These are phyloP conservation scores for Oscheius myriophilus DNA, from an alignment of 2,888 invertebrate species.

Conservation along the genomic window DNA sequence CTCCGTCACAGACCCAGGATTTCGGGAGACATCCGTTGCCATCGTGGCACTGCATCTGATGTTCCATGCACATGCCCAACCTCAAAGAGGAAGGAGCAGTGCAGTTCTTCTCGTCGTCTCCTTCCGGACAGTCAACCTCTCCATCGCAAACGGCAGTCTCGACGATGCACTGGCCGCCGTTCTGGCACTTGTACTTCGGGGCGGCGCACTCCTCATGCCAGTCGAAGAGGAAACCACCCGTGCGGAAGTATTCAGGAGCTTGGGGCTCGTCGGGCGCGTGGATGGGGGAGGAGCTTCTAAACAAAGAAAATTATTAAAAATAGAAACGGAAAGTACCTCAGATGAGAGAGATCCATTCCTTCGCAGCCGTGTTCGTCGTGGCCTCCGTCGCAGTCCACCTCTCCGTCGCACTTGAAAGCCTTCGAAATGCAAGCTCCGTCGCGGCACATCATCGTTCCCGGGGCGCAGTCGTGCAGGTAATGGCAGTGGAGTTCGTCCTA, in stretches of 20 bases:
- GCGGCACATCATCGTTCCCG: constrained; percentile 36
- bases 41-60: constrained; percentile 31
- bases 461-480: constrained; percentile 41
- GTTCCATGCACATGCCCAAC: constrained; percentile 12
- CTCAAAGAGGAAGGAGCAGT: neutral
- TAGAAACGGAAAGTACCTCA: constrained; percentile 1
- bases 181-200: constrained; percentile 27
- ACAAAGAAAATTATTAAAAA: too few species aligned
- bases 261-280: neutral
- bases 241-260: too few species aligned
- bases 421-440: constrained; percentile 45
- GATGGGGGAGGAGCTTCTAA: too few species aligned
- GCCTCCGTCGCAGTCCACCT: constrained; percentile 23
- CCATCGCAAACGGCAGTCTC: constrained; percentile 34
- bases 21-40: constrained; percentile 44
- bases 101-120: constrained; percentile 51
- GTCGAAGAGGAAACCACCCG: neutral
- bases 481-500: constrained; percentile 44
- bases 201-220: neutral
- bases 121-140: constrained; percentile 39
- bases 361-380: constrained; percentile 18
- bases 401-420: constrained; percentile 41
- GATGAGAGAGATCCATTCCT: neutral
- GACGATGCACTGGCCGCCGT: constrained; percentile 25
- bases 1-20: constrained; percentile 51